A percentile compares a stretch with the other conserved stretches of the same genome.
Evolutionary conservation across 1,140 invertebrate species (phyloP).

Genomic region (Lepidurus packardi): DNA sequence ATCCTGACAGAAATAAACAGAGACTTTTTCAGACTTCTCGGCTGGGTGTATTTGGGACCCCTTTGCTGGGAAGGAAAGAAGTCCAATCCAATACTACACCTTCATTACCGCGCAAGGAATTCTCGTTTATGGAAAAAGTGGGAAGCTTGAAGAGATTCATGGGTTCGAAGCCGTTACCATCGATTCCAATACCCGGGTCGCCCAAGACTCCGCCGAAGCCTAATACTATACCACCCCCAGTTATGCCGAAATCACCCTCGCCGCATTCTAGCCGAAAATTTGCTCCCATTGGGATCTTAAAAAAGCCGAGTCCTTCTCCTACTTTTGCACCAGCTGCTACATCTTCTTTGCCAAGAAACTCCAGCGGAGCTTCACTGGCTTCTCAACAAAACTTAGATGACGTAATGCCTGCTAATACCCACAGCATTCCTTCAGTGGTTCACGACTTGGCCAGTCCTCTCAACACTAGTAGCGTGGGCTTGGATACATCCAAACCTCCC

Average conservation of each 20-base stretch:
- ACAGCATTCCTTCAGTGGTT: conserved; percentile 32
- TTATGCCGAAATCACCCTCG: conserved; percentile 34
- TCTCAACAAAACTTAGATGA: conserved; percentile 31
- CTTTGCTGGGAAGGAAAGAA: conserved; percentile 30
- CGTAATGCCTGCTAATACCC: conserved; percentile 36
- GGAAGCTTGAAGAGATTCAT: conserved; percentile 50
- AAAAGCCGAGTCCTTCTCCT: conserved; percentile 25
- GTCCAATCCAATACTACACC: conserved; percentile 33
- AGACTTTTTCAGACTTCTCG: conserved; percentile 15
- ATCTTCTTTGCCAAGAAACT: conserved; percentile 36
- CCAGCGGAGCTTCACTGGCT: conserved; percentile 37
- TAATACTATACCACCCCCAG: conserved; percentile 31
- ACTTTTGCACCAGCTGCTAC: conserved; percentile 27
- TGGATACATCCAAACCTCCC: conserved; percentile 25
- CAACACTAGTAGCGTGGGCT: neutral
- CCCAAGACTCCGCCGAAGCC: conserved; percentile 26
- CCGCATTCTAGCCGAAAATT: conserved; percentile 26
- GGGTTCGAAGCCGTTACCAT: conserved; percentile 48
- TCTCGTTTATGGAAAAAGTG: conserved; percentile 45
- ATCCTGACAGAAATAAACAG: no score
- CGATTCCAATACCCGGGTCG: conserved; percentile 42
- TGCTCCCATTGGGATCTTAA: conserved; percentile 28
- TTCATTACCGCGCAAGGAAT: conserved; percentile 42
- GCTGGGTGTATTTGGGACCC: conserved; percentile 26
- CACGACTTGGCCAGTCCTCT: neutral